Evolutionary conservation across 23 tunicate genomes (phyloP).

Genomic region (Botrylloides violaceus): DNA sequence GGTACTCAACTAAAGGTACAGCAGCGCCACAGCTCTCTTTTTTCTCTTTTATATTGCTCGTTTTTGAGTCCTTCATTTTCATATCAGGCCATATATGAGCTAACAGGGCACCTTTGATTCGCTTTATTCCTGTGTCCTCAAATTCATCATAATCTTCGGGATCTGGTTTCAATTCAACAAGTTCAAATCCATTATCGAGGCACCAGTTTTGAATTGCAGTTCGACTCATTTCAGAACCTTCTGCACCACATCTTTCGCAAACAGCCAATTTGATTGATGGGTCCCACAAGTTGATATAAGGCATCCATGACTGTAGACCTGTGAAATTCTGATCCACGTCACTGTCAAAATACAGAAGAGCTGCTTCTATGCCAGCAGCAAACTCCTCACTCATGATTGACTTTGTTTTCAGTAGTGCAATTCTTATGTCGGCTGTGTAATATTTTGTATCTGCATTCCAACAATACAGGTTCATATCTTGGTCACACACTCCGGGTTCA

Average conservation of each 20-base stretch:
- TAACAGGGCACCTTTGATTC: conserved; percentile 35
- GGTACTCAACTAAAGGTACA: background rate
- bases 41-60: background rate
- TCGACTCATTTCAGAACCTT: conserved; percentile 30
- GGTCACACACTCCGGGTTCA: background rate
- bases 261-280: conserved; percentile 60
- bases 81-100: conserved; percentile 77
- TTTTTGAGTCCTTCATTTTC: conserved; percentile 17
- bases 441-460: conserved; percentile 51
- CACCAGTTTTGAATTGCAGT: conserved; percentile 46
- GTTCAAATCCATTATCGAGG: conserved; percentile 49
- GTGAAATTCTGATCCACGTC: conserved; percentile 11
- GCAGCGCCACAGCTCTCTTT: background rate
- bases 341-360: conserved; percentile 36
- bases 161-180: conserved; percentile 60
- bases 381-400: conserved; percentile 38
- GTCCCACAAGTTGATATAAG: conserved; percentile 50
- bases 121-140: conserved; percentile 58
- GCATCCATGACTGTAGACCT: conserved; percentile 38
- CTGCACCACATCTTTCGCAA: conserved; percentile 48
- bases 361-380: conserved; percentile 41
- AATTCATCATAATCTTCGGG: conserved; percentile 52
- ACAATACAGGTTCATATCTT: conserved; percentile 3
- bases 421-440: conserved; percentile 34
- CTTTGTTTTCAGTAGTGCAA: conserved; percentile 27